phyloP scores from a whole-genome alignment of 92 coral and sea anemone species.

The Ricordea florida region DNA sequence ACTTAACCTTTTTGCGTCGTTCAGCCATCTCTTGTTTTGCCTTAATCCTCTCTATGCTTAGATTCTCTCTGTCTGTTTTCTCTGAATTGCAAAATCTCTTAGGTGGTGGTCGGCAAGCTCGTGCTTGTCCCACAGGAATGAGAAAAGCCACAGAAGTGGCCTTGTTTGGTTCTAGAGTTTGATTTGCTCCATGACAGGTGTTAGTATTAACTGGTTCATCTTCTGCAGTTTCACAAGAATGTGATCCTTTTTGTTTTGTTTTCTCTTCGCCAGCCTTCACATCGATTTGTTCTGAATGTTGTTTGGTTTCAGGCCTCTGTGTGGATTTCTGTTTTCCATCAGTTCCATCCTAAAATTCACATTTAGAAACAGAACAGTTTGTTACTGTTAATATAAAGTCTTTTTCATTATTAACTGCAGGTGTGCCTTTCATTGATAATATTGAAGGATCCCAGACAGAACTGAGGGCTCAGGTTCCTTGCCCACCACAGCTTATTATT shows the following conservation, averaged over 20 bases:
- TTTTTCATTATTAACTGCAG: no score
- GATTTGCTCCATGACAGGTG: not conserved
- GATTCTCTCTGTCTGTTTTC: conserved; percentile 5
- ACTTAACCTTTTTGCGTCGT: conserved; percentile 63
- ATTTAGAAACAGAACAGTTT: no score
- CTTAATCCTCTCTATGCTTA: conserved; percentile 50
- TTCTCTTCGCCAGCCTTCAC: no score
- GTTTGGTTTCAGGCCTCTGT: no score
- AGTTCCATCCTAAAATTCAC: no score
- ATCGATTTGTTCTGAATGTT: no score
- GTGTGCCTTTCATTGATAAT: no score
- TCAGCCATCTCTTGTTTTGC: conserved; percentile 74
- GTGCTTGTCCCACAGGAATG: conserved; percentile 48
- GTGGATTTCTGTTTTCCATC: no score
- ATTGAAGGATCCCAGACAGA: no score
- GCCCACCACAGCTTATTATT: no score
- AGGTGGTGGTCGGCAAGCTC: conserved; percentile 49
- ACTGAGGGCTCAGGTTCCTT: no score
- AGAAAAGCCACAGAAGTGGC: conserved; percentile 53
- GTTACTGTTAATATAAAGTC: no score
- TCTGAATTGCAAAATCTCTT: conserved; percentile 42
- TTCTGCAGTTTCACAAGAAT: not conserved
- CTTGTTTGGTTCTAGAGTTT: conserved; percentile 4
- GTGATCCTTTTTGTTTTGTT: not conserved
- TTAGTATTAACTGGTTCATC: not conserved